phyloP scores from a whole-genome alignment of 2,888 invertebrate genomes.

The Melinaea menophilus region DNA sequence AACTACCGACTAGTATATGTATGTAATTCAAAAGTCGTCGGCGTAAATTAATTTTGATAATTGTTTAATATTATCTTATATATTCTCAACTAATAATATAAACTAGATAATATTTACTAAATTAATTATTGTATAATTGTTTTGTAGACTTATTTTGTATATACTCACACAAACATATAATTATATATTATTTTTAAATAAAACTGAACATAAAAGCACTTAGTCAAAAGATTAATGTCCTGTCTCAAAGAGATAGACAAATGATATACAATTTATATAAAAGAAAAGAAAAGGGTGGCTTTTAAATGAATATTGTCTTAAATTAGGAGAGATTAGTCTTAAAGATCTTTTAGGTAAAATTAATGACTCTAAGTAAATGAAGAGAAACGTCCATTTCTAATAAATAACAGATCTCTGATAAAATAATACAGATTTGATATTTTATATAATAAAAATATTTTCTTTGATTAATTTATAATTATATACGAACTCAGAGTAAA shows the following conservation, averaged over 20 bases:
- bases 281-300: slow-evolving; percentile 39
- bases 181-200: too few species aligned
- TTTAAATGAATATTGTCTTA: slow-evolving; percentile 44
- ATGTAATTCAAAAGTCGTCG: too few species aligned
- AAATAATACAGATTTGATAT: slow-evolving; percentile 1
- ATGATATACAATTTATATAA: slow-evolving; percentile 44
- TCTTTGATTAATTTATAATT: background rate
- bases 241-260: slow-evolving; percentile 39
- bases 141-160: too few species aligned
- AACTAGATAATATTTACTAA: too few species aligned
- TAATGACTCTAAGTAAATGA: slow-evolving; percentile 23
- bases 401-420: slow-evolving; percentile 6
- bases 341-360: slow-evolving; percentile 36
- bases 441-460: background rate
- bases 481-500: background rate
- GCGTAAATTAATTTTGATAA: too few species aligned
- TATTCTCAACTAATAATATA: too few species aligned
- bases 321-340: slow-evolving; percentile 52
- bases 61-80: too few species aligned
- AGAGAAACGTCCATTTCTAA: slow-evolving; percentile 13
- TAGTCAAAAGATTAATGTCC: slow-evolving; percentile 32
- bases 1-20: too few species aligned
- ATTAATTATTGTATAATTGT: too few species aligned
- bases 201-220: slow-evolving; percentile 12
- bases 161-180: too few species aligned